Percentiles rank a stretch among this genome's conserved stretches.
Evolutionary conservation across 1,140 invertebrate species (phyloP).

Genomic region (Maconellicoccus hirsutus): DNA sequence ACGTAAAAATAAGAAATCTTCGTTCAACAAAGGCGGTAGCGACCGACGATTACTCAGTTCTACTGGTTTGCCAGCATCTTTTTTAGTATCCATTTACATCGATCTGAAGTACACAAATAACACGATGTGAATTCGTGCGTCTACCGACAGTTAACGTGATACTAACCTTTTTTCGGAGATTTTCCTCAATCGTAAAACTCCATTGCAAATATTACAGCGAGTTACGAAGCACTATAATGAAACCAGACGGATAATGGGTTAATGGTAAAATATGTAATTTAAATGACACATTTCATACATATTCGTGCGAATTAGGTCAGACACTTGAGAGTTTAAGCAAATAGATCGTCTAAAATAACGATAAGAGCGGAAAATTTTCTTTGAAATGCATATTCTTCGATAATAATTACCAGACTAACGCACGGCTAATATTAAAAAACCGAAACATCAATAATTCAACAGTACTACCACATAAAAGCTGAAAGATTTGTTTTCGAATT

Average conservation of each 20-base stretch:
- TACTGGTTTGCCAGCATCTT: not conserved
- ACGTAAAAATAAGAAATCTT: slow-evolving; percentile 5
- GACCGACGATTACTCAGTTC: not conserved
- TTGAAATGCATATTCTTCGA: not conserved
- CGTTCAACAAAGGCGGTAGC: not conserved
- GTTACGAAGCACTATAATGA: not conserved
- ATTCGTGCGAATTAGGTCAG: not conserved
- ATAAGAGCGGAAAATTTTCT: not conserved
- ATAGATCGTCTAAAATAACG: not conserved
- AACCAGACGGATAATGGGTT: not conserved
- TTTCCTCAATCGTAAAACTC: not conserved
- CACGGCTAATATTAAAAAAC: too few species aligned
- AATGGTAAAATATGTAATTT: not conserved
- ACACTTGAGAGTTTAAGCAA: not conserved
- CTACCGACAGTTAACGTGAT: not conserved
- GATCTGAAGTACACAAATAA: not conserved
- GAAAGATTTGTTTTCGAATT: too few species aligned
- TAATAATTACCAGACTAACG: too few species aligned
- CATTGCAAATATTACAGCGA: not conserved
- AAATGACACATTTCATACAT: not conserved
- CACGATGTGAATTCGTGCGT: not conserved
- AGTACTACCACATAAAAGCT: too few species aligned
- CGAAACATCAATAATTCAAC: too few species aligned
- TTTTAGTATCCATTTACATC: slow-evolving; percentile 16
- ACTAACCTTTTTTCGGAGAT: not conserved